Conservation (phyloP, 2,888 invertebrate species). For the Campopleginae sp. region DNA sequence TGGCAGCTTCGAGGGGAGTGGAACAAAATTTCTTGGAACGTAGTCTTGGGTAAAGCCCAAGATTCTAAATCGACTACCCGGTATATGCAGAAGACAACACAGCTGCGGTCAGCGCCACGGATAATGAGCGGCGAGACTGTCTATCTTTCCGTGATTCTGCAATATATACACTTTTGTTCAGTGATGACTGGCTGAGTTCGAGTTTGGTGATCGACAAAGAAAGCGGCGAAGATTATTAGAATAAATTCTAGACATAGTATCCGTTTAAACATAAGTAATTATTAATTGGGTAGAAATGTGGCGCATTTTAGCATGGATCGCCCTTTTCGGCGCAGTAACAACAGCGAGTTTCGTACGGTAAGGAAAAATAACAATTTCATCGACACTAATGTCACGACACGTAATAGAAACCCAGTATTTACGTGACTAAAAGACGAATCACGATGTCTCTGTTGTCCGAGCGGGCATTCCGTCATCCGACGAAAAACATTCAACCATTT, state of each 20-base stretch:
- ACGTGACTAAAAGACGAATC: background rate
- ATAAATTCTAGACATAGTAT: background rate
- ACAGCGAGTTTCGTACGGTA: constrained; percentile 73
- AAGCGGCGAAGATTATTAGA: background rate
- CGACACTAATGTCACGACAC: constrained; percentile 16
- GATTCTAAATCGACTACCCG: background rate
- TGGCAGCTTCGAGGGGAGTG: background rate
- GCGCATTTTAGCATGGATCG: constrained; percentile 69
- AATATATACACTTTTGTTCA: constrained; percentile 18
- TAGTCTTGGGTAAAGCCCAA: background rate
- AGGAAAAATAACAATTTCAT: constrained; percentile 42
- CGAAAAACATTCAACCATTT: background rate
- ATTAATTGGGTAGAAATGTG: constrained; percentile 67
- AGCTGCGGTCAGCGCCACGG: background rate
- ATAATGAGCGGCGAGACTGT: background rate
- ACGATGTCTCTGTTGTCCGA: constrained; percentile 18
- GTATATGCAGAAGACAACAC: background rate
- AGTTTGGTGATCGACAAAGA: constrained; percentile 15
- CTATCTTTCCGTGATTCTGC: background rate
- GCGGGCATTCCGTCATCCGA: constrained; percentile 14
- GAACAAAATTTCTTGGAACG: background rate
- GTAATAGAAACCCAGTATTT: background rate
- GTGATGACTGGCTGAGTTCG: constrained; percentile 51
- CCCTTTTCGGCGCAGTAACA: constrained; percentile 66
- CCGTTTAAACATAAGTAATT: background rate